phyloP scores from a whole-genome alignment of 2,113 vertebrate species.

The Serinus canaria region DNA sequence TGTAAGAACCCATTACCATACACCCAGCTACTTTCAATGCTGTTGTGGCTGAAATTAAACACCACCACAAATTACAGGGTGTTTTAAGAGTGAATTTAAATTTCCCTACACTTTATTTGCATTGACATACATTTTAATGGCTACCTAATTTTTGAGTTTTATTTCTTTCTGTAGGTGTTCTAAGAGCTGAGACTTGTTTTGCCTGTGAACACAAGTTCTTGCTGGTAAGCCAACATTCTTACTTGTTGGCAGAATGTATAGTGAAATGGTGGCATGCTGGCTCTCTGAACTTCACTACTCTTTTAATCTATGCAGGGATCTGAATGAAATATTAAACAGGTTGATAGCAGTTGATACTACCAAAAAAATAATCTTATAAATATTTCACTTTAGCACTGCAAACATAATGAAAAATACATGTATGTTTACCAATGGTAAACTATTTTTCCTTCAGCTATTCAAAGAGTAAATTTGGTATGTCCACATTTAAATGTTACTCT shows the following conservation, averaged over 20 bases:
- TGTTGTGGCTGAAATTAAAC: conserved; percentile 43
- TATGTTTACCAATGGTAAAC: background rate
- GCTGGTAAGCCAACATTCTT: background rate
- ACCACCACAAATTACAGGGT: background rate
- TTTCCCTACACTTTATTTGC: background rate
- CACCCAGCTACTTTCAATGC: background rate
- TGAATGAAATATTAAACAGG: conserved; percentile 55
- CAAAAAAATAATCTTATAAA: conserved; percentile 34
- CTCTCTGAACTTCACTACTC: conserved; percentile 17
- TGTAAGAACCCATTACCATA: conserved; percentile 42
- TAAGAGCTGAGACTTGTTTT: conserved; percentile 8
- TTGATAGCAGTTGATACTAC: background rate
- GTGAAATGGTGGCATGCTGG: background rate
- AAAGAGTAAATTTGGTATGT: background rate
- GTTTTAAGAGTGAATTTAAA: conserved; percentile 13
- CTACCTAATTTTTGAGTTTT: conserved; percentile 4
- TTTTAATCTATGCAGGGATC: conserved; percentile 31
- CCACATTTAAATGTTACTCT: background rate
- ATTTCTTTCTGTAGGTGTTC: background rate
- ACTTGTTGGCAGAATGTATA: background rate
- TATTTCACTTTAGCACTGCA: background rate
- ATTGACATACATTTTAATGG: conserved; percentile 14
- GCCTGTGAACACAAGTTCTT: background rate
- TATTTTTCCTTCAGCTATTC: background rate
- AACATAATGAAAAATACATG: background rate